Conservation (phyloP, 2,797 vertebrate species). For the Rhinoraja longicauda region DNA sequence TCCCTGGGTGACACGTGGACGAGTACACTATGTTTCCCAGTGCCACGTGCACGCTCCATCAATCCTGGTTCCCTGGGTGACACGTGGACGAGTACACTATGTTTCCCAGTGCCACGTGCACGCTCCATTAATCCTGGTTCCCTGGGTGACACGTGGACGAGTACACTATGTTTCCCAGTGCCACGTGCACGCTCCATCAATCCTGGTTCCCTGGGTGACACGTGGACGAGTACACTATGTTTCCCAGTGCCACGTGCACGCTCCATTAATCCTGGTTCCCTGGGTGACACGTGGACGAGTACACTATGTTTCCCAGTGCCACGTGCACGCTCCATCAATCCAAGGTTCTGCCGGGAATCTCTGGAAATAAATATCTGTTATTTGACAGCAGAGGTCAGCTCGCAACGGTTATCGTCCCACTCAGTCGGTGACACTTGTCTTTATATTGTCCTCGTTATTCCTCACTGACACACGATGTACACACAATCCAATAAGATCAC, state of each 20-base stretch:
- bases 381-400: not conserved
- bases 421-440: too few species aligned
- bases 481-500: not conserved
- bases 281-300: not conserved
- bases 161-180: not conserved
- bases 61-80: not conserved
- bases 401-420: too few species aligned
- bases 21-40: not conserved
- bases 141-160: not conserved
- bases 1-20: not conserved
- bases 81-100: not conserved
- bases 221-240: not conserved
- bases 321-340: too few species aligned
- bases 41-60: too few species aligned
- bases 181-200: too few species aligned
- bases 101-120: too few species aligned
- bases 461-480: not conserved
- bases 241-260: too few species aligned
- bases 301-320: too few species aligned
- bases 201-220: not conserved
- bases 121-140: not conserved
- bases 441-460: not conserved
- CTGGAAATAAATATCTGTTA: too few species aligned
- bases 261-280: not conserved
- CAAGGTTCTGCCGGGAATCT: not conserved